phyloP scores from a whole-genome alignment of 2,888 invertebrate species.

The Mongoloraphidia duomilia region DNA sequence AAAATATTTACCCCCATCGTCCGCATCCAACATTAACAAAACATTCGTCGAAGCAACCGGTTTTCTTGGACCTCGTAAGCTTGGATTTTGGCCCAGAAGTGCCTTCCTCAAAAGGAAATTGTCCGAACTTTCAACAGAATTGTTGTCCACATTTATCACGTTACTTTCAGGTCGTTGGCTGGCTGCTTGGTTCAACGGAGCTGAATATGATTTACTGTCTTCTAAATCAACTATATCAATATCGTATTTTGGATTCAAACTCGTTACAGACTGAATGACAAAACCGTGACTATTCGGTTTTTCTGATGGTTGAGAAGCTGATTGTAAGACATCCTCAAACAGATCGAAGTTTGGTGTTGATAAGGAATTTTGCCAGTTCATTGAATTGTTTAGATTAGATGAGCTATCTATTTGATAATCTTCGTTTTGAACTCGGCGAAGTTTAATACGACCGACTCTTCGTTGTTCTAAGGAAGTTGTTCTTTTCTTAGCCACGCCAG shows the following conservation, averaged over 20 bases:
- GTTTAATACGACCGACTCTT: constrained; percentile 1
- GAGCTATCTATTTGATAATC: constrained; percentile 1
- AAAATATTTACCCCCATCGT: constrained; percentile 16
- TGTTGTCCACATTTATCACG: background rate
- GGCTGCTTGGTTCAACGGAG: background rate
- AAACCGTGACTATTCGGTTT: too few species aligned
- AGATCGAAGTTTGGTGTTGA: background rate
- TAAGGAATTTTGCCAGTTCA: too few species aligned
- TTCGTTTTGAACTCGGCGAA: constrained; percentile 1
- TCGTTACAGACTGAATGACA: background rate
- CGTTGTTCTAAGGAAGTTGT: background rate
- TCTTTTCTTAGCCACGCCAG: background rate
- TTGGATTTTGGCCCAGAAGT: background rate
- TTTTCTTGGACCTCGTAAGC: background rate
- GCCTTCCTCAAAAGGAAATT: background rate
- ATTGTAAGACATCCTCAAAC: background rate
- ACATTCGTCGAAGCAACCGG: background rate
- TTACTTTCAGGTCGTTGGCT: background rate
- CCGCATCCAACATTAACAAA: constrained; percentile 10
- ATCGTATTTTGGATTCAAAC: background rate
- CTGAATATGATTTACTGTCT: too few species aligned
- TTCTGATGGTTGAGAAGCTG: too few species aligned
- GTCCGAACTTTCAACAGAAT: background rate
- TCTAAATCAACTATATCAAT: background rate
- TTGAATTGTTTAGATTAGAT: background rate